These are phyloP conservation scores for Hydrolagus colliei DNA, from an alignment of 2,797 vertebrate species.

Conservation along the genomic window DNA sequence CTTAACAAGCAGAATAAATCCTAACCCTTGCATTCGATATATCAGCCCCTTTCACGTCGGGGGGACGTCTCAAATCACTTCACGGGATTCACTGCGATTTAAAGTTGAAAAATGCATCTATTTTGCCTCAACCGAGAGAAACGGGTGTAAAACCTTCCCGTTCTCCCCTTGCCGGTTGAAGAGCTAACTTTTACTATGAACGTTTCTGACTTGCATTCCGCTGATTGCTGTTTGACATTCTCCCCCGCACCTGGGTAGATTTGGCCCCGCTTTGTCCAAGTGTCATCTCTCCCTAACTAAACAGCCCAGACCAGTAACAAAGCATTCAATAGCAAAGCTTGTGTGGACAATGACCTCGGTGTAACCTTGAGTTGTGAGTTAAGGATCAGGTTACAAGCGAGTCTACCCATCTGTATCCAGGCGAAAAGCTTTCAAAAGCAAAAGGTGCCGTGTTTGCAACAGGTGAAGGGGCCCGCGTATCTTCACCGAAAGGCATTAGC, in stretches of 20 bases:
- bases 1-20: no score
- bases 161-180: not conserved
- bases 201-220: not conserved
- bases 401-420: slow-evolving; percentile 22
- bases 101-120: not conserved
- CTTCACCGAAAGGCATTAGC: slow-evolving; percentile 24
- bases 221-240: not conserved
- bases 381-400: slow-evolving; percentile 32
- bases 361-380: slow-evolving; percentile 31
- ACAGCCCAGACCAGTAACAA: slow-evolving; percentile 28
- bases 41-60: no score
- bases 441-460: not conserved
- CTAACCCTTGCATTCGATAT: no score
- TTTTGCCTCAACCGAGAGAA: not conserved
- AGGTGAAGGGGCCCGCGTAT: slow-evolving; percentile 15
- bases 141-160: not conserved
- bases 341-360: slow-evolving; percentile 31
- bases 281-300: slow-evolving; percentile 28
- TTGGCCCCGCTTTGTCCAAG: slow-evolving; percentile 2
- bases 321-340: slow-evolving; percentile 32
- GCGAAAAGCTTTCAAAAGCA: slow-evolving; percentile 25
- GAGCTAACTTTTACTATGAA: no score
- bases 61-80: no score
- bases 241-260: slow-evolving; percentile 15
- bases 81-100: no score